Base-by-base conservation (phyloP, 2,888 invertebrate species). In the Fabriciana adippe region DNA sequence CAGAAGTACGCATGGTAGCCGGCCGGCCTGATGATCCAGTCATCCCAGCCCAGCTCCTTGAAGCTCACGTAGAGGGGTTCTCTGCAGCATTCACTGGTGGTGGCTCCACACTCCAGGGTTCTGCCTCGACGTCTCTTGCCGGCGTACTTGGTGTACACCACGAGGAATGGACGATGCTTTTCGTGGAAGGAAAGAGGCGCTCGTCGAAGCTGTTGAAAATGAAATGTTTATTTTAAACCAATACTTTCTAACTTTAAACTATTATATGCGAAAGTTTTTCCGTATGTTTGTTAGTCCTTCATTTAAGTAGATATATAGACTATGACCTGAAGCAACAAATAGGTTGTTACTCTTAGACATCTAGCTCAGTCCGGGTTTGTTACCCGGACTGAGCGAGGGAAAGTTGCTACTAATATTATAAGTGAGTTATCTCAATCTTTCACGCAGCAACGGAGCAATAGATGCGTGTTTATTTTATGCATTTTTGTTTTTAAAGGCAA, bases 1-100 rank as follows among this genome's bases (percentile, higher is more conserved):
- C 97, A 97, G 89, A 97, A 97, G 85, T 97, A 97, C 0, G 97
- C 97, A 78, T 97, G 95, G 84, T 97, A 97, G 0, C 97, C 97
- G 15, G 94, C 93, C 0, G 97, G 97, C 73, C 95, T 93, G 72
- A 97, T 94, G 69, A 97, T 97, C 97, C 97, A 97, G 83, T 97
- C 96, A 75, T 95, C 95, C 97, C 97, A 97, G 57, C 97, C 97
- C 65, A 97, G 95, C 54, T 97, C 96, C 70, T 94, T 94, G 81
- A 97, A 97, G 73, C 96, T 96, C 71, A 98, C 95, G 80, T 96
- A 96, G 0, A 97, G 92, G 51, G 95, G 95, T 81, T 97, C 97
- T 15, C 97, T 90, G 82, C 97, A 97, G 83, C 97, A 97, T 77
- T 96, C 97, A 48, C 94, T 95, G 72, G 95, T 88, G 64, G 76